Conservation (phyloP, 2,888 invertebrate species). For the Leucophenga montana region DNA sequence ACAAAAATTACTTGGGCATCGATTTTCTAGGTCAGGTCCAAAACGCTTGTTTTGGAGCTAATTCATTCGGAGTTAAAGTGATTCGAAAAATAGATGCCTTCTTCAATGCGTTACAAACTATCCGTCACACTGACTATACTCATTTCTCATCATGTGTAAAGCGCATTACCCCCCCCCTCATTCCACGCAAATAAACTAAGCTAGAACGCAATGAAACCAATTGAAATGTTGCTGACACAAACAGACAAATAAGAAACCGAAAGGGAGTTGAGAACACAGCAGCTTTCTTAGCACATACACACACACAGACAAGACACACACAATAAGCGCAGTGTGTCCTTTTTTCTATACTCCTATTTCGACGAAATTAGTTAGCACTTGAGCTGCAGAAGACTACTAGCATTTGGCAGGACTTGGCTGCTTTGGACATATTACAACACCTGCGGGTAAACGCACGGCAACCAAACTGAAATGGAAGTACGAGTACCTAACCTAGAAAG, state of each 20-base stretch:
- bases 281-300: background rate
- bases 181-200: conserved; percentile 28
- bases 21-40: too few species aligned
- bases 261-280: background rate
- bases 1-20: too few species aligned
- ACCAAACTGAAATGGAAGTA: background rate
- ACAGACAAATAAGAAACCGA: conserved; percentile 42
- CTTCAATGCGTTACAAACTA: too few species aligned
- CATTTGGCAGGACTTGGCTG: conserved; percentile 17
- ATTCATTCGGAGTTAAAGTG: too few species aligned
- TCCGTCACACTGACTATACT: too few species aligned
- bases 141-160: too few species aligned
- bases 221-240: conserved; percentile 65
- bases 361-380: conserved; percentile 64
- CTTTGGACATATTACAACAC: conserved; percentile 57
- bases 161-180: too few species aligned
- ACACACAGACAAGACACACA: too few species aligned
- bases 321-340: background rate
- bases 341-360: conserved; percentile 22
- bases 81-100: too few species aligned
- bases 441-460: conserved; percentile 47
- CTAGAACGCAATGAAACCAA: conserved; percentile 58
- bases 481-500: background rate
- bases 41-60: too few species aligned
- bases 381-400: conserved; percentile 30